Percentiles rank a stretch among this genome's conserved stretches.
phyloP scores from a whole-genome alignment of 2,888 invertebrate species.

The Sphecodes monilicornis region DNA sequence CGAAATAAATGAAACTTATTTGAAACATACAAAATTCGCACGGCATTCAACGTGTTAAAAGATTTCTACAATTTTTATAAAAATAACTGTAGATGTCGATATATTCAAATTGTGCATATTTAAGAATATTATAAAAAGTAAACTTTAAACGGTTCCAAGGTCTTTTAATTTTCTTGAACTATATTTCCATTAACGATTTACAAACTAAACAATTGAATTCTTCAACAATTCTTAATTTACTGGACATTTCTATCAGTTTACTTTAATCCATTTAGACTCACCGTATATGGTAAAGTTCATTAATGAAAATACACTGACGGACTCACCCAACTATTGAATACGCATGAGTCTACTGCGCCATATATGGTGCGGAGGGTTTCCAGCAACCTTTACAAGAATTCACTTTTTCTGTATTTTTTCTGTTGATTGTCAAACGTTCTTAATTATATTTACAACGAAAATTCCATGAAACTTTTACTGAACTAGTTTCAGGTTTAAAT shows the following conservation, averaged over 20 bases:
- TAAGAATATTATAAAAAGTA: no score
- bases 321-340: conserved; percentile 5
- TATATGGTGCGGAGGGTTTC: not conserved
- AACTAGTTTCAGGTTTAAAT: not conserved
- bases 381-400: not conserved
- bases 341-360: not conserved
- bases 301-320: not conserved
- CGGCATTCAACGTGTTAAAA: no score
- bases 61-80: no score
- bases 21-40: no score
- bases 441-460: not conserved
- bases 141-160: not conserved
- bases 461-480: not conserved
- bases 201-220: not conserved
- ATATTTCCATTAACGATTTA: not conserved
- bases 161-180: not conserved
- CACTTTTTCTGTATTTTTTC: not conserved
- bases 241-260: not conserved
- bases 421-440: not conserved
- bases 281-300: not conserved
- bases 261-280: not conserved
- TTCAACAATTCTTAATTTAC: not conserved
- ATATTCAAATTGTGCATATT: no score
- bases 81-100: no score
- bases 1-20: no score